Base-by-base conservation (phyloP, 1,140 invertebrate species). In the Meloidogyne hapla region DNA sequence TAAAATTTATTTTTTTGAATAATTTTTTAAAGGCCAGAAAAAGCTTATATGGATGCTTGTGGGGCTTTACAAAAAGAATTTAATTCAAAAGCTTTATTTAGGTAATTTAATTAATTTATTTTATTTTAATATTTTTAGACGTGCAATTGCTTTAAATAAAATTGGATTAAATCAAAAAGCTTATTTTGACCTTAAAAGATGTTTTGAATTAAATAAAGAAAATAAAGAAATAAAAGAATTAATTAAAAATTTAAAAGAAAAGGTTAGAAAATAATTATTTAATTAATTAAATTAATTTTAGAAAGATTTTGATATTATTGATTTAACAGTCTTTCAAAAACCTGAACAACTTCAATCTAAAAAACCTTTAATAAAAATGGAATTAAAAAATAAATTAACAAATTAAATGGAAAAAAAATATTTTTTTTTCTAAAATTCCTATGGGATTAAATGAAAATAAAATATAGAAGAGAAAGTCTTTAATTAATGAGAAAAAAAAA, bases 31-130 rank as follows among this genome's bases (percentile, higher is more conserved):
- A 70, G 69, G 25, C 71, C 71, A 26, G 71, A 73, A 64, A 73
- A 64, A 12, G 71, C 71, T 18, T 73, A 61, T 38, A 73, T 63
- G 71, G 71, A 73, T 33, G 71, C 71, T 10, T 61, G 71, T 73
- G 71, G 71, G 1, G 45, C 71, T 42, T 61, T 73, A 38, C 21
- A 73, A 33, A 25, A 4, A 63, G 25, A 73, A 61, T 26, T 64
- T 18, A 73, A 73, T 64, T 56, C n/a, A 56, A 56, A 56, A 9
- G 18, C 48, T 8, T 56, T 56, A 56, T 56, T 56, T 56, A 56
- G 48, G 48, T 56, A n/a, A 56, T 56, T 56, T n/a, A n/a, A 15
- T 42, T 42, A 12, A 42, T 42, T 5, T 5, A 12, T 42, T 15
- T 33, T 63, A 63, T 23, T 26, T 63, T 9, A n/a, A n/a, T n/a